Base-by-base conservation (phyloP, 2,888 invertebrate species). In the Drosophila meridionalis region DNA sequence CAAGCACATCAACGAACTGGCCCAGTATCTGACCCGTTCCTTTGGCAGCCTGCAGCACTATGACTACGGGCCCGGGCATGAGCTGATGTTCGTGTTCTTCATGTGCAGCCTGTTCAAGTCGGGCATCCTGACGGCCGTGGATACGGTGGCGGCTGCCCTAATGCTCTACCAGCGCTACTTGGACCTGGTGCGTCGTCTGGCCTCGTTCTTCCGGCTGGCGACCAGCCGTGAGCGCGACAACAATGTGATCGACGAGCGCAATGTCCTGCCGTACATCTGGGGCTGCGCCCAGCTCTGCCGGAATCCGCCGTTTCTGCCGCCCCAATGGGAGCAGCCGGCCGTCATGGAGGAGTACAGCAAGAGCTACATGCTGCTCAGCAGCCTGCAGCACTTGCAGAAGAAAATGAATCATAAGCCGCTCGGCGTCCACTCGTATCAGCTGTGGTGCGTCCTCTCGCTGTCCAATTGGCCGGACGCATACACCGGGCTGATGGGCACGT, bases 51-150 rank as follows among this genome's bases (percentile, higher is more conserved):
- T 96, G 0, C 98, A 98, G 0, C 95, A 99, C 82, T 99, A 99
- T 89, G 99, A 99, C 93, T 99, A 99, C 94, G 99, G 99, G 4
- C 99, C 99, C 26, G 99, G 99, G 0, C 99, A 99, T 93, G 99
- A 99, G 93, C 96, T 99, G 94, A 95, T 98, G 14, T 99, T 99
- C 93, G 93, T 98, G 4, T 98, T 99, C 95, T 99, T 99, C 89
- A 93, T 99, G 5, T 98, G 98, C 91, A 97, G 98, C 85, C 94
- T 99, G 53, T 99, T 96, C 92, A 98, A 99, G 94, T 95, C 99
- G 76, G 96, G 96, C 26, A 95, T 95, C 66, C 94, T 99, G 28
- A 93, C 93, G 34, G 93, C 95, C 42, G 94, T 95, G 11, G 99
- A 99, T 92, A 96, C 96, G 92, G 94, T 95, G 60, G 96, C 98